Conservation (phyloP, 2,888 invertebrate genomes). For the Sphinx pinastri region DNA sequence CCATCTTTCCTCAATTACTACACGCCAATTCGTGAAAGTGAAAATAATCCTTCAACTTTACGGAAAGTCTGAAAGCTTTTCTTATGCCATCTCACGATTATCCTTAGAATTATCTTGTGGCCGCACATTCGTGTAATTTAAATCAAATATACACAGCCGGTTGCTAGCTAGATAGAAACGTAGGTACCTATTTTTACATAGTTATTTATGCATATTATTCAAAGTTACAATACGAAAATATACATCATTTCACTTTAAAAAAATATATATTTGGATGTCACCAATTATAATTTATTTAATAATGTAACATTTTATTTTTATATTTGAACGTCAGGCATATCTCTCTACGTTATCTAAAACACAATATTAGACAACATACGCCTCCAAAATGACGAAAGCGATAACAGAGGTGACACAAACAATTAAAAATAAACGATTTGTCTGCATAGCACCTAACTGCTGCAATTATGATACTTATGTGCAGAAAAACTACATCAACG, state of each 20-base stretch:
- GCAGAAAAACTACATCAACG: not conserved
- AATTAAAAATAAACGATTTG: constrained; percentile 18
- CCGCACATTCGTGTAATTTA: constrained; percentile 6
- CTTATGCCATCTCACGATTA: not conserved
- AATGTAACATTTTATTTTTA: not conserved
- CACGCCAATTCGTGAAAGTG: not conserved
- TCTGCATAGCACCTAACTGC: not conserved
- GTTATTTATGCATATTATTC: too few relatives aligned
- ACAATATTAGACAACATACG: constrained; percentile 13
- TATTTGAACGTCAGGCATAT: not conserved
- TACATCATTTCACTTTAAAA: not conserved
- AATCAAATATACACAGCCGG: not conserved
- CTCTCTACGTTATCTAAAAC: not conserved
- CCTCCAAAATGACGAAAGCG: constrained; percentile 4
- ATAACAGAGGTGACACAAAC: constrained; percentile 14
- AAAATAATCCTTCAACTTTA: not conserved
- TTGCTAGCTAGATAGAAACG: not conserved
- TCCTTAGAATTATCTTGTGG: not conserved
- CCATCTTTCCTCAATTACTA: too few relatives aligned
- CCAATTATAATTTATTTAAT: not conserved
- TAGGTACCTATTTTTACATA: not conserved
- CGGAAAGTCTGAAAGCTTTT: not conserved
- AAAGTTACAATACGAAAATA: not conserved
- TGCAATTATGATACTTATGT: not conserved
- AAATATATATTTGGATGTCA: not conserved